phyloP scores from a whole-genome alignment of 1,140 invertebrate genomes.

The Drosophila guanche region DNA sequence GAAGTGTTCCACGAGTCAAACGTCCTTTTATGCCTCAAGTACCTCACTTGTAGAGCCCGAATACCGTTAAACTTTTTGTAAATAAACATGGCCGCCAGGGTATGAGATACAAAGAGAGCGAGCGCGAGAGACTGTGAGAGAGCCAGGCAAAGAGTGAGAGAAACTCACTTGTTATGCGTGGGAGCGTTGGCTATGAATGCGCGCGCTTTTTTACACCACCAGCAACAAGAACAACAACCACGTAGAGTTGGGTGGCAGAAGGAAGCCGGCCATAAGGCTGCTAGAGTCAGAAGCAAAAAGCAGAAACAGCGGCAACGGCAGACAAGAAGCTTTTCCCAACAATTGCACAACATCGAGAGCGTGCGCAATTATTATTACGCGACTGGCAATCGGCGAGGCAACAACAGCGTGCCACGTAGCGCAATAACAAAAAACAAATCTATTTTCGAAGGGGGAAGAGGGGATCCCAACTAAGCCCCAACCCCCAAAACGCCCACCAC shows the following conservation, averaged over 20 bases:
- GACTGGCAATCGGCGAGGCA: slow-evolving; percentile 73
- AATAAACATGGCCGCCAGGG: slow-evolving; percentile 76
- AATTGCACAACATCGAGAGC: slow-evolving; percentile 62
- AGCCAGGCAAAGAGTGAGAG: slow-evolving; percentile 12
- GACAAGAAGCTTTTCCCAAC: slow-evolving; percentile 78
- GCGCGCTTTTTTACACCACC: slow-evolving; percentile 66
- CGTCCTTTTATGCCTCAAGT: background rate
- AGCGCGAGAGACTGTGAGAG: slow-evolving; percentile 11
- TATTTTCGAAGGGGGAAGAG: slow-evolving; percentile 10
- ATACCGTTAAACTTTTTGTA: slow-evolving; percentile 75
- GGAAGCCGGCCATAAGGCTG: slow-evolving; percentile 4
- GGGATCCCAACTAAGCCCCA: background rate
- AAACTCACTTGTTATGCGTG: slow-evolving; percentile 31
- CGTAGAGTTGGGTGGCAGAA: slow-evolving; percentile 18
- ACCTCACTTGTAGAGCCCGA: slow-evolving; percentile 9
- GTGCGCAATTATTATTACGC: slow-evolving; percentile 75
- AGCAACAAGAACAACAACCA: slow-evolving; percentile 16
- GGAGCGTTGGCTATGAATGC: slow-evolving; percentile 69
- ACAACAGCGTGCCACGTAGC: slow-evolving; percentile 51
- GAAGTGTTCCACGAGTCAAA: background rate
- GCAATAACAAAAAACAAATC: slow-evolving; percentile 68
- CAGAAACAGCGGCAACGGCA: slow-evolving; percentile 25
- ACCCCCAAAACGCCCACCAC: slow-evolving; percentile 7
- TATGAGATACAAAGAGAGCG: slow-evolving; percentile 43
- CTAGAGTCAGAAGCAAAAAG: slow-evolving; percentile 4